Conservation (phyloP, 2,113 vertebrate genomes). For the Urocynchramus pylzowi region DNA sequence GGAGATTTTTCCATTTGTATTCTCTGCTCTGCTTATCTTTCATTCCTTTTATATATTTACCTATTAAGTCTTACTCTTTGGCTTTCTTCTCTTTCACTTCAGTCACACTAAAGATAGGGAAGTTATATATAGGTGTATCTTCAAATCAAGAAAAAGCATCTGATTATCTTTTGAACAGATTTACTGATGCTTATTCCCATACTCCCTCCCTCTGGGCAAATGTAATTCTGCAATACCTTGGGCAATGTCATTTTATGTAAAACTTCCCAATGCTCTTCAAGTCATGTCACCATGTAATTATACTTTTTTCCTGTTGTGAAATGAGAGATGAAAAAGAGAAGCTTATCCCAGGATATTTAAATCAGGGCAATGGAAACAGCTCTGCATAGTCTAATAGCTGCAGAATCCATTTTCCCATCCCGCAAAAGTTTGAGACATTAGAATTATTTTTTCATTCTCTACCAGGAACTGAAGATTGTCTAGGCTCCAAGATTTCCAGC, state of each 20-base stretch:
- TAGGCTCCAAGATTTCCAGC: background rate
- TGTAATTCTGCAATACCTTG: conserved; percentile 33
- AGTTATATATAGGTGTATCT: conserved; percentile 21
- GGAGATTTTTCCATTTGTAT: conserved; percentile 5
- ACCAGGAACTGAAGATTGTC: background rate
- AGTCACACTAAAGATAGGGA: conserved; percentile 3
- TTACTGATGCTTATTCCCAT: conserved; percentile 30
- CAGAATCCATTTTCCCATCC: conserved; percentile 44
- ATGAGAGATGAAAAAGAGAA: conserved; percentile 58
- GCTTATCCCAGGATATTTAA: conserved; percentile 47
- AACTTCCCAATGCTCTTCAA: conserved; percentile 51
- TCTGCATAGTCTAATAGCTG: conserved; percentile 41
- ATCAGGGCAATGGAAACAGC: conserved; percentile 16
- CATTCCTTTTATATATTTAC: conserved; percentile 37
- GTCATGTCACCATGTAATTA: conserved; percentile 56
- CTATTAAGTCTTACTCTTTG: background rate
- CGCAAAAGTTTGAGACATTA: background rate
- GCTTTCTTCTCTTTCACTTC: conserved; percentile 5
- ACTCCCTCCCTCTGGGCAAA: conserved; percentile 50
- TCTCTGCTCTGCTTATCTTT: conserved; percentile 26
- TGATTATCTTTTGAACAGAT: conserved; percentile 48
- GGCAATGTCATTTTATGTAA: conserved; percentile 63
- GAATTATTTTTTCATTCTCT: background rate
- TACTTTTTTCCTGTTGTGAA: conserved; percentile 61
- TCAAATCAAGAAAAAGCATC: conserved; percentile 36